Conservation (phyloP, 2,113 vertebrate species). For the Paradoxurus hermaphroditus region DNA sequence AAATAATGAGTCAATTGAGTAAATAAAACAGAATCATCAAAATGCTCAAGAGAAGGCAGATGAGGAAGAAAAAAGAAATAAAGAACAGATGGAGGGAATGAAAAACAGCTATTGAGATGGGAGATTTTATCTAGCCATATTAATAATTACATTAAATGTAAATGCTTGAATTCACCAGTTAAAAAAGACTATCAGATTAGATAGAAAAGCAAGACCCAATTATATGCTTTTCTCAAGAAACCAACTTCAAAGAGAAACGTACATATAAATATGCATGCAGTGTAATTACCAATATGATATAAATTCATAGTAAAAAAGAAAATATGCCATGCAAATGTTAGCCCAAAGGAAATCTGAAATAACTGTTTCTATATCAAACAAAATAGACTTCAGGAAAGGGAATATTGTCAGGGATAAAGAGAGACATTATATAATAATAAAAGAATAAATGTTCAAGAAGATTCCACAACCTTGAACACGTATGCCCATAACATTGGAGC, state of each 20-base stretch:
- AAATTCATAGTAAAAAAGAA: not conserved
- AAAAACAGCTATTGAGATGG: constrained; percentile 12
- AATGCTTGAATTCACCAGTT: constrained; percentile 13
- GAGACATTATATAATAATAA: not conserved
- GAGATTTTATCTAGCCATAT: constrained; percentile 10
- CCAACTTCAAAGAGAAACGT: not conserved
- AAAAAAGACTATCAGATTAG: not conserved
- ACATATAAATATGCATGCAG: not conserved
- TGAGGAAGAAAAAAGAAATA: constrained; percentile 41
- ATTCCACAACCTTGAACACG: not conserved
- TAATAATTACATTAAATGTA: constrained; percentile 38
- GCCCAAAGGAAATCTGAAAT: not conserved
- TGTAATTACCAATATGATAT: not conserved
- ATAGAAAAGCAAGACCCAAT: not conserved
- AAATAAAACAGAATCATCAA: constrained; percentile 42
- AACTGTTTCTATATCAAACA: not conserved
- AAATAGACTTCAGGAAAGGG: not conserved
- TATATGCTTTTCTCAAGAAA: not conserved
- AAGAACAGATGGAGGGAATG: constrained; percentile 28
- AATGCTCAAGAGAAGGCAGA: constrained; percentile 30
- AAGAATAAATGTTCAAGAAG: not conserved
- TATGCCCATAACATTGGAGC: not conserved
- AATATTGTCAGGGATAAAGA: not conserved
- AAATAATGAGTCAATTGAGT: constrained; percentile 35
- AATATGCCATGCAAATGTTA: not conserved